Evolutionary conservation across 1,140 invertebrate species (phyloP).

Genomic region (Venustaconcha ellipsiformis): DNA sequence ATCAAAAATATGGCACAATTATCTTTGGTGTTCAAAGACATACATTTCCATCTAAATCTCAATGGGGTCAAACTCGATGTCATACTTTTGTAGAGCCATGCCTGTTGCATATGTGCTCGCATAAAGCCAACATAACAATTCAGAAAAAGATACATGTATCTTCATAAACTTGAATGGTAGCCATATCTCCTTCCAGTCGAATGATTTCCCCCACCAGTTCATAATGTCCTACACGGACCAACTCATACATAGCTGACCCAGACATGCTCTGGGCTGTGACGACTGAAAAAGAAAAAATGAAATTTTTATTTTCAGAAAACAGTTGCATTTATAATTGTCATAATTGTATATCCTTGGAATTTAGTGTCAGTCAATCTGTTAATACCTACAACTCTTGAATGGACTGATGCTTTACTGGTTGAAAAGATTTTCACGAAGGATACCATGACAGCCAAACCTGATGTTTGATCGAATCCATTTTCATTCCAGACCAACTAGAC

Average conservation of each 20-base stretch:
- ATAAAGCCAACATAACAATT: neutral
- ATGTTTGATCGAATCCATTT: no score
- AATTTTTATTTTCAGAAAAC: constrained; percentile 1
- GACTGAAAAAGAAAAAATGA: constrained; percentile 76
- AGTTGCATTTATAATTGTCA: neutral
- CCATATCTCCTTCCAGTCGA: constrained; percentile 98
- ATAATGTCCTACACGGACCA: constrained; percentile 97
- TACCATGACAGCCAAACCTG: no score
- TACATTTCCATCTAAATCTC: no score
- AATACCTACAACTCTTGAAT: neutral
- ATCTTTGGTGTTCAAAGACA: no score
- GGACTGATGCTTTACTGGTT: no score
- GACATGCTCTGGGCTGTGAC: constrained; percentile 99
- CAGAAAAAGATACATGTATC: constrained; percentile 83
- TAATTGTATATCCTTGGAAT: neutral
- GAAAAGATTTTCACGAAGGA: no score
- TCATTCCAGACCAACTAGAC: no score
- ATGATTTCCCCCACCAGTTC: constrained; percentile 99
- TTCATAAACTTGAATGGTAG: constrained; percentile 99
- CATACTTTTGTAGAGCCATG: neutral
- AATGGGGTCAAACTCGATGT: neutral
- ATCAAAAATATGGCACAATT: no score
- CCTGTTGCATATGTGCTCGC: no score
- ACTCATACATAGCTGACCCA: constrained; percentile 99
- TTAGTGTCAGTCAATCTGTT: neutral